Evolutionary conservation across 2,113 vertebrate genomes (phyloP).

Genomic region (Todiramphus saurophagus): DNA sequence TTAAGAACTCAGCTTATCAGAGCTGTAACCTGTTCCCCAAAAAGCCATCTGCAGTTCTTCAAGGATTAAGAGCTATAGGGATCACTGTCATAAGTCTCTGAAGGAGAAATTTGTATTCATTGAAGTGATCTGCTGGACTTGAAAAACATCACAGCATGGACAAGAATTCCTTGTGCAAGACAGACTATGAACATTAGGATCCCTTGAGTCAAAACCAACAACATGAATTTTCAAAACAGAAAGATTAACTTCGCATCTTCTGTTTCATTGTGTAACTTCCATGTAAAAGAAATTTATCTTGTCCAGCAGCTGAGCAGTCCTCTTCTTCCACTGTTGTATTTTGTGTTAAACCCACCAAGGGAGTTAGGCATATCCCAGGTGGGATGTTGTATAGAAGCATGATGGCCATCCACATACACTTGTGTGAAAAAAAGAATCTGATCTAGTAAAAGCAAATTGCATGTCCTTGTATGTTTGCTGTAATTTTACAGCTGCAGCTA

Average conservation of each 20-base stretch:
- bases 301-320: not conserved
- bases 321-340: not conserved
- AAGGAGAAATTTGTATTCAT: not conserved
- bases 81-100: not conserved
- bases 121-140: not conserved
- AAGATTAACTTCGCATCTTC: not conserved
- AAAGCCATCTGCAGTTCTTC: not conserved
- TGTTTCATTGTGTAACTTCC: not conserved
- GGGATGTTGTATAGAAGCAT: not conserved
- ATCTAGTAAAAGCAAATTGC: not conserved
- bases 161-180: not conserved
- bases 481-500: not conserved
- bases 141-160: not conserved
- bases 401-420: not conserved
- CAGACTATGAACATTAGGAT: not conserved
- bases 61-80: not conserved
- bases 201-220: not conserved
- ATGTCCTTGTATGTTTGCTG: not conserved
- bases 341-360: not conserved
- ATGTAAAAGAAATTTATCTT: not conserved
- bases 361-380: not conserved
- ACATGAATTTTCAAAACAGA: not conserved
- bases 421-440: not conserved
- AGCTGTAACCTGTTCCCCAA: not conserved
- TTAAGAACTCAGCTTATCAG: not conserved